Evolutionary conservation across 2,888 invertebrate species (phyloP).

Genomic region (Odontocolon sp.): DNA sequence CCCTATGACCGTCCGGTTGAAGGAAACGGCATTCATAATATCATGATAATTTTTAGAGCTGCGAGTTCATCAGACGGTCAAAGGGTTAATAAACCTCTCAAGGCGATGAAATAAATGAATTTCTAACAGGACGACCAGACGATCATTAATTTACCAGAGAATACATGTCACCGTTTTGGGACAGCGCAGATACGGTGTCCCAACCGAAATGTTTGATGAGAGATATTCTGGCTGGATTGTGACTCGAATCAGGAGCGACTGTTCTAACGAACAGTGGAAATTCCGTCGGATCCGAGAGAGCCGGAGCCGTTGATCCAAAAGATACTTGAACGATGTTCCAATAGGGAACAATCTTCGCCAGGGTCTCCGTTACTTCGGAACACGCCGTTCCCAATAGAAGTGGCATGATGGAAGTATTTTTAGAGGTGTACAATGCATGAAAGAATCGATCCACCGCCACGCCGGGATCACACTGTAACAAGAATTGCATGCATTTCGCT

Average conservation of each 20-base stretch:
- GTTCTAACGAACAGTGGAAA: slow-evolving; percentile 95
- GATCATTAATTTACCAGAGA: slow-evolving; percentile 83
- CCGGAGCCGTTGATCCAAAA: slow-evolving; percentile 94
- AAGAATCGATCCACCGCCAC: slow-evolving; percentile 95
- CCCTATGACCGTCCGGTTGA: too few species aligned
- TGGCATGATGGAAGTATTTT: slow-evolving; percentile 87
- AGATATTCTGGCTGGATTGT: slow-evolving; percentile 92
- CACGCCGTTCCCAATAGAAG: slow-evolving; percentile 94
- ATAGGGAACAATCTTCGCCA: slow-evolving; percentile 95
- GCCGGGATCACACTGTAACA: slow-evolving; percentile 95
- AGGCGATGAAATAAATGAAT: background rate
- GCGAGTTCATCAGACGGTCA: background rate
- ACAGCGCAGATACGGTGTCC: slow-evolving; percentile 94
- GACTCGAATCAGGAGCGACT: slow-evolving; percentile 94
- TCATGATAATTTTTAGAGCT: too few species aligned
- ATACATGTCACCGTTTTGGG: slow-evolving; percentile 93
- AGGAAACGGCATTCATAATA: too few species aligned
- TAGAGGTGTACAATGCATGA: slow-evolving; percentile 93
- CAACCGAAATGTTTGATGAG: slow-evolving; percentile 91
- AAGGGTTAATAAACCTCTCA: too few species aligned
- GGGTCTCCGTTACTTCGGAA: slow-evolving; percentile 94
- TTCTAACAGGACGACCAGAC: background rate
- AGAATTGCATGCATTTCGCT: too few species aligned
- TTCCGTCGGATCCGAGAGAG: slow-evolving; percentile 92
- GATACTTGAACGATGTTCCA: slow-evolving; percentile 97